Evolutionary conservation across 2,797 vertebrate genomes (phyloP).

Genomic region (Champsocephalus gunnari): DNA sequence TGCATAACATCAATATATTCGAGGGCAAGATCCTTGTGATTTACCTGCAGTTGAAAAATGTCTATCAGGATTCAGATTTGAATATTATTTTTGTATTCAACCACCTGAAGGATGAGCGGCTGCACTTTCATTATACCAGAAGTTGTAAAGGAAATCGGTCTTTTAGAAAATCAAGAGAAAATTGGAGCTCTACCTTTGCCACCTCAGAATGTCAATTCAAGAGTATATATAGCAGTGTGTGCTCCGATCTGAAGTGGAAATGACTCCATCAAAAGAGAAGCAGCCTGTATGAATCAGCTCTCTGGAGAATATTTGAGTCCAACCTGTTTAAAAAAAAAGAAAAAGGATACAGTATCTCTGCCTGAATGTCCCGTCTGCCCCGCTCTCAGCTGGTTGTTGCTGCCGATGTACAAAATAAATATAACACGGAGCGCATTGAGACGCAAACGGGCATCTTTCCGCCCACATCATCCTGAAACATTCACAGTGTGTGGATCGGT

Average conservation of each 20-base stretch:
- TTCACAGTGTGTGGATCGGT: constrained; percentile 34
- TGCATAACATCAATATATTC: neutral
- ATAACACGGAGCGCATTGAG: constrained; percentile 22
- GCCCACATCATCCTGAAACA: constrained; percentile 24
- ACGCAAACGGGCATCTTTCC: constrained; percentile 19
- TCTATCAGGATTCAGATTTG: neutral
- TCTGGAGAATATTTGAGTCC: constrained; percentile 10
- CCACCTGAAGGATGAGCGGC: neutral
- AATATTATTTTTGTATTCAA: neutral
- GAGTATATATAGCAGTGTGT: neutral
- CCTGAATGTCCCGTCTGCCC: constrained; percentile 39
- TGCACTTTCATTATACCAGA: neutral
- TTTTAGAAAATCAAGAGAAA: constrained; percentile 1
- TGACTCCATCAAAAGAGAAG: neutral
- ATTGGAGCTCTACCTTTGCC: neutral
- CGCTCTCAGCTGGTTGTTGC: constrained; percentile 36
- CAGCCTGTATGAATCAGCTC: constrained; percentile 5
- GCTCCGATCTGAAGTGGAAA: neutral
- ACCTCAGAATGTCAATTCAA: neutral
- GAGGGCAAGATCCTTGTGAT: constrained; percentile 5
- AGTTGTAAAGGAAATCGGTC: neutral
- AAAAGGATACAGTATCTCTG: constrained; percentile 2
- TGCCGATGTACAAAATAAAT: constrained; percentile 27
- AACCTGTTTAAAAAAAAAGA: neutral
- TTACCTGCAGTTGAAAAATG: neutral